These are phyloP conservation scores for Gallinago solitaria DNA, from an alignment of 2,797 vertebrate species.

Conservation along the genomic window DNA sequence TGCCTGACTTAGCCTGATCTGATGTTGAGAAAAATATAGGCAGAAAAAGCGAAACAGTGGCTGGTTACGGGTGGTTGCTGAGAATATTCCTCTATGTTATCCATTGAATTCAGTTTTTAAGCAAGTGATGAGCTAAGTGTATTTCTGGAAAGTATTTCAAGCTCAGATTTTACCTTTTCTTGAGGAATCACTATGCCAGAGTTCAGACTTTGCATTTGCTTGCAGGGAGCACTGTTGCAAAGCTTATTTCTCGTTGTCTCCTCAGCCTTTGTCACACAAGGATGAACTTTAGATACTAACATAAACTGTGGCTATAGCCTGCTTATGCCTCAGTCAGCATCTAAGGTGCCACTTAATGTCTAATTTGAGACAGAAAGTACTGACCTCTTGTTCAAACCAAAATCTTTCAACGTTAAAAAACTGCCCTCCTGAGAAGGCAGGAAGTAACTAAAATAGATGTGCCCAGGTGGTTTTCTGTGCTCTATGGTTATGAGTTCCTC, in stretches of 20 bases:
- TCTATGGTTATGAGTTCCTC: not conserved
- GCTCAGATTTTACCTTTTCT: not conserved
- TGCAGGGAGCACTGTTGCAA: not conserved
- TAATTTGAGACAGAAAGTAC: not conserved
- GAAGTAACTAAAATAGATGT: not conserved
- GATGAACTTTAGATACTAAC: not conserved
- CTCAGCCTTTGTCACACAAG: not conserved
- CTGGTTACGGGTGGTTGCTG: not conserved
- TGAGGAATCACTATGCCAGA: not conserved
- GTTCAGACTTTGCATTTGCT: not conserved
- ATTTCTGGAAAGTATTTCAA: not conserved
- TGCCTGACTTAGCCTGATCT: not conserved
- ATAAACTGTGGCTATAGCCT: not conserved
- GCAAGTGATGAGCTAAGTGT: not conserved
- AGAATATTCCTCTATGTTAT: not conserved
- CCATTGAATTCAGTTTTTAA: not conserved
- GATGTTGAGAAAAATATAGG: not conserved
- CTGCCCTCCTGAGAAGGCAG: not conserved
- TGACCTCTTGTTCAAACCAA: not conserved
- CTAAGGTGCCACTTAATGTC: not conserved
- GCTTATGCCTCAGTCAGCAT: not conserved
- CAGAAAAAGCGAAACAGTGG: not conserved
- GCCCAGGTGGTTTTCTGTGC: not conserved
- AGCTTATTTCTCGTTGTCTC: not conserved
- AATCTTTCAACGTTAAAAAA: not conserved